Base-by-base conservation (phyloP, 2,797 vertebrate species). In the Psittacula echo region DNA sequence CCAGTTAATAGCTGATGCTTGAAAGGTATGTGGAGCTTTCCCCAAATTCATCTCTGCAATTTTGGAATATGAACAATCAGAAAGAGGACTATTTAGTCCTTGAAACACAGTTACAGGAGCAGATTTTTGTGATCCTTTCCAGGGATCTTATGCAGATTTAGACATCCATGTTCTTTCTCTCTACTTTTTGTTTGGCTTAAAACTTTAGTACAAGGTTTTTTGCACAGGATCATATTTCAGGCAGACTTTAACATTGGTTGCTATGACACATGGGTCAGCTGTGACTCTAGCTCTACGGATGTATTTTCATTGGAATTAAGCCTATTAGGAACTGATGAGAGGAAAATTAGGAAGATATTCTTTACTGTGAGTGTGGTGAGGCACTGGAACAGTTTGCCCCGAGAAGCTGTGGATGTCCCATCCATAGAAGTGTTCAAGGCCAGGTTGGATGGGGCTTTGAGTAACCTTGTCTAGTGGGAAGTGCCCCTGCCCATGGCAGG, bases 261-360 rank as follows among this genome's bases (percentile, higher is more conserved):
- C 15, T 20, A 8, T 60, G 54, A 80, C 26, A n/a, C 41, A 10
- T 29, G 27, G 24, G 21, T 80, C 70, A 77, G 29, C 87, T 85
- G 70, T 66, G 66, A 53, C 61, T 87, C 30, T 24, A 42, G 58
- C 91, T 93, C 41, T 71, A 34, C 19, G 47, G 30, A 37, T 24
- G 7, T 81, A 18, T 94, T 94, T 94, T 75, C 32, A 18, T 60
- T 92, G 78, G 78, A 72, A 61, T 85, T n/a, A 54, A n/a, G n/a
- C 62, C 50, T 11, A 3, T 54, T 64, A 50, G 23, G 73, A 77
- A 67, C 51, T 8, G 8, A 24, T 21, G 51, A 79, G 48, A 71
- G 30, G 23, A 71, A 68, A 84, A 39, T 37, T 26, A 37, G 56
- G 56, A 60, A 37, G 23, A 60, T 37, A 60, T 60, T 60, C 15